Percentiles rank a stretch among this genome's conserved stretches.
These are phyloP conservation scores for Triops cancriformis DNA, from an alignment of 1,140 invertebrate genomes.

Conservation along the genomic window DNA sequence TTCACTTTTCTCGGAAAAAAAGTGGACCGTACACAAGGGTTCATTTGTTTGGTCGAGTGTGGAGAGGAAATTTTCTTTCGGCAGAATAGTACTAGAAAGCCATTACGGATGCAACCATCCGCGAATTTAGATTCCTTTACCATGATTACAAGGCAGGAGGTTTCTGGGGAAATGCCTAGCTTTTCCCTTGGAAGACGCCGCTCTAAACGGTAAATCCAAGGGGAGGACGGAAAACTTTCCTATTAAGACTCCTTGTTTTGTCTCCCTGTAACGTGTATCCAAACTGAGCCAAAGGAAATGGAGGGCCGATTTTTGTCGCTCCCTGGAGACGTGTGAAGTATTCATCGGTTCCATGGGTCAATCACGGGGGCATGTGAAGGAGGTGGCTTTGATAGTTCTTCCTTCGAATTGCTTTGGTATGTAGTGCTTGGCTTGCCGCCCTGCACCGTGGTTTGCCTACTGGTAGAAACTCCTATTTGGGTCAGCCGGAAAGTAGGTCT, in stretches of 20 bases:
- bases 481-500: slow-evolving; percentile 8
- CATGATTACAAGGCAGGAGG: no score
- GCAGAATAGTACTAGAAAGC: background rate
- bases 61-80: background rate
- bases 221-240: background rate
- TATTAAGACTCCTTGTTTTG: background rate
- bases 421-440: background rate
- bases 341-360: background rate
- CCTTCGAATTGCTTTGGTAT: background rate
- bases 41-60: background rate
- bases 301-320: background rate
- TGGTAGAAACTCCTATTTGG: slow-evolving; percentile 6
- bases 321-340: background rate
- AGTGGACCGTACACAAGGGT: background rate
- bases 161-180: no score
- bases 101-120: background rate
- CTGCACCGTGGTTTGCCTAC: background rate
- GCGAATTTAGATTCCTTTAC: background rate
- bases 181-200: no score
- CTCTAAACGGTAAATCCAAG: no score
- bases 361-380: background rate
- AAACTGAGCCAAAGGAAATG: background rate
- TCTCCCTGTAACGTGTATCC: no score
- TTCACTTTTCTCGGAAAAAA: background rate
- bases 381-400: background rate